A percentile compares a stretch with the other conserved stretches of the same genome.
Conservation (phyloP, 2,113 vertebrate genomes). For the Cynopterus brachyotis region DNA sequence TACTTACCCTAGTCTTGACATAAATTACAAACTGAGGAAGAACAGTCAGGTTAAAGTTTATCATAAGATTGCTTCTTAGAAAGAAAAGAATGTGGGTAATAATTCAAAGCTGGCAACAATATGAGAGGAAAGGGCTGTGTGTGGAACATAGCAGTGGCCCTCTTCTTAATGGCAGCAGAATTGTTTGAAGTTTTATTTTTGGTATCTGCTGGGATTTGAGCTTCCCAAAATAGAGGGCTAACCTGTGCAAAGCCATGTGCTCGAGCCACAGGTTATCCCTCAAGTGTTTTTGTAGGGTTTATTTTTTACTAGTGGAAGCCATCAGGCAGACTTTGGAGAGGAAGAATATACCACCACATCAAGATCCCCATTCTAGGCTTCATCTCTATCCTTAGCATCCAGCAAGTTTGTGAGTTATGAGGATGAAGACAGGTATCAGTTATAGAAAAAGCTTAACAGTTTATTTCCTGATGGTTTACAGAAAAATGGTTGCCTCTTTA, state of each 20-base stretch:
- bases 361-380: neutral
- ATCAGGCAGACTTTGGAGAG: neutral
- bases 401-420: neutral
- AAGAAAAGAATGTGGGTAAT: neutral
- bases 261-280: neutral
- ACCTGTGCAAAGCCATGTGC: neutral
- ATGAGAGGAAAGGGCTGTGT: neutral
- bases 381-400: neutral
- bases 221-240: neutral
- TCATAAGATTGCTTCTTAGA: neutral
- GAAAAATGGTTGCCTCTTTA: conserved; percentile 55
- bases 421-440: conserved; percentile 16
- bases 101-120: conserved; percentile 8
- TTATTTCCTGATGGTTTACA: conserved; percentile 68
- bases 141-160: neutral
- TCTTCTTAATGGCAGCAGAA: neutral
- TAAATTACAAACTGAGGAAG: conserved; percentile 45
- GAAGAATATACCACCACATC: neutral
- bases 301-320: neutral
- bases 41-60: neutral
- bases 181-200: neutral
- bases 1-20: neutral
- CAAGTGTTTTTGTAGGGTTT: neutral
- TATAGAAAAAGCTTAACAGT: conserved; percentile 57
- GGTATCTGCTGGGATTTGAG: neutral